phyloP scores from a whole-genome alignment of 2,888 invertebrate genomes.

The Leptura quadrifasciata region DNA sequence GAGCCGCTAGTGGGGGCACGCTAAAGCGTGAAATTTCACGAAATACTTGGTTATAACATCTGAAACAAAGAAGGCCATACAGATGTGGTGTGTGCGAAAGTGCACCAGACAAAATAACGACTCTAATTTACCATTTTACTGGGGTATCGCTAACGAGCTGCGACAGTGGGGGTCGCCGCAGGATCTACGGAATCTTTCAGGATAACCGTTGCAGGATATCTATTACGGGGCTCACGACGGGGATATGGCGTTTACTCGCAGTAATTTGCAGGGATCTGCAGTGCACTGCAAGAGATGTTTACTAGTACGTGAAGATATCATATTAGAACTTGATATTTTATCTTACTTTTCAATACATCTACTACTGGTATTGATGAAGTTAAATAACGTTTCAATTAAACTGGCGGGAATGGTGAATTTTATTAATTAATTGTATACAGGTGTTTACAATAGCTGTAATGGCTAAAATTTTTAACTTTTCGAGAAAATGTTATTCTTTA shows the following conservation, averaged over 20 bases:
- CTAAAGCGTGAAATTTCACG: slow-evolving; percentile 44
- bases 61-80: slow-evolving; percentile 39
- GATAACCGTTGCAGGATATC: slow-evolving; percentile 47
- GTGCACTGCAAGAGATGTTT: slow-evolving; percentile 15
- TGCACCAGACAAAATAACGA: slow-evolving; percentile 60
- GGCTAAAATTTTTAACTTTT: no score
- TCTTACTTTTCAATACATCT: no score
- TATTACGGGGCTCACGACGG: slow-evolving; percentile 14
- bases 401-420: no score
- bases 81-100: slow-evolving; percentile 41
- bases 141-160: slow-evolving; percentile 63
- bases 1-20: slow-evolving; percentile 28
- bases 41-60: slow-evolving; percentile 34
- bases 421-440: no score
- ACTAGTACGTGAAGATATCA: slow-evolving; percentile 4
- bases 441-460: no score
- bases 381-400: no score
- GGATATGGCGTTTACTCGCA: not conserved
- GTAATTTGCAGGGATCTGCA: slow-evolving; percentile 31
- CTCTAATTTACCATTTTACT: slow-evolving; percentile 60
- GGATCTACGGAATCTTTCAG: slow-evolving; percentile 58
- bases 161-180: slow-evolving; percentile 61
- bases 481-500: no score
- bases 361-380: no score
- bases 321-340: not conserved